Conservation (phyloP, 2,113 vertebrate species). For the Cyprinodon tularosa region DNA sequence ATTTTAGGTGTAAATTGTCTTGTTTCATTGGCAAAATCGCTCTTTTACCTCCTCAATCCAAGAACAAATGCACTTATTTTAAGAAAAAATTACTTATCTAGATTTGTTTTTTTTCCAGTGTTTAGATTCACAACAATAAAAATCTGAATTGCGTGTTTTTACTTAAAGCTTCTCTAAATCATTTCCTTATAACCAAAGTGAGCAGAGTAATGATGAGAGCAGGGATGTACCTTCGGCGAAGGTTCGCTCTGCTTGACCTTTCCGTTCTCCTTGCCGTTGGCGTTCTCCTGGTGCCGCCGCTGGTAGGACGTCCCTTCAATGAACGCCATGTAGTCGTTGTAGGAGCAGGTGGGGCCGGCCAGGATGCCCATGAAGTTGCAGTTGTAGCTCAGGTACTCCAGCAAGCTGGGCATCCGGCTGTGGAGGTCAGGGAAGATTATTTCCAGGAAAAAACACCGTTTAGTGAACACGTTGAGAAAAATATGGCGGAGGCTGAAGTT, state of each 20-base stretch:
- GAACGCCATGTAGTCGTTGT: slow-evolving; percentile 97
- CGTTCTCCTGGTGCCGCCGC: slow-evolving; percentile 78
- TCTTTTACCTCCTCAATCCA: too few species aligned
- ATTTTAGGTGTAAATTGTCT: too few species aligned
- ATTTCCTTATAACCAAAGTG: not conserved
- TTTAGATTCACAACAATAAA: too few species aligned
- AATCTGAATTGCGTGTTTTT: too few species aligned
- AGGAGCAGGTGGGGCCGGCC: slow-evolving; percentile 95
- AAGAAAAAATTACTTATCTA: too few species aligned
- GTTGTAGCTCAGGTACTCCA: slow-evolving; percentile 98
- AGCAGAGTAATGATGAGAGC: not conserved
- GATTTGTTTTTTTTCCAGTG: too few species aligned
- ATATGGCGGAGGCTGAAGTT: too few species aligned
- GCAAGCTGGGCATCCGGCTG: slow-evolving; percentile 94
- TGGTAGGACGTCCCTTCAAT: slow-evolving; percentile 91
- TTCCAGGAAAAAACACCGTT: not conserved
- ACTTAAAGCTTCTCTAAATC: too few species aligned
- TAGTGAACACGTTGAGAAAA: too few species aligned
- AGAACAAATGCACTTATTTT: too few species aligned
- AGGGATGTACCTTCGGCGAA: slow-evolving; percentile 86
- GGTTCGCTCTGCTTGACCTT: slow-evolving; percentile 86
- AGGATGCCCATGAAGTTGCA: slow-evolving; percentile 99
- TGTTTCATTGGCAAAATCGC: too few species aligned
- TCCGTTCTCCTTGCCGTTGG: slow-evolving; percentile 86
- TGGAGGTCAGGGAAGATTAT: not conserved